Evolutionary conservation across 2,113 vertebrate genomes (phyloP), one percentile per base, ranked within the genome.

Genomic region (Oreochromis niloticus): DNA sequence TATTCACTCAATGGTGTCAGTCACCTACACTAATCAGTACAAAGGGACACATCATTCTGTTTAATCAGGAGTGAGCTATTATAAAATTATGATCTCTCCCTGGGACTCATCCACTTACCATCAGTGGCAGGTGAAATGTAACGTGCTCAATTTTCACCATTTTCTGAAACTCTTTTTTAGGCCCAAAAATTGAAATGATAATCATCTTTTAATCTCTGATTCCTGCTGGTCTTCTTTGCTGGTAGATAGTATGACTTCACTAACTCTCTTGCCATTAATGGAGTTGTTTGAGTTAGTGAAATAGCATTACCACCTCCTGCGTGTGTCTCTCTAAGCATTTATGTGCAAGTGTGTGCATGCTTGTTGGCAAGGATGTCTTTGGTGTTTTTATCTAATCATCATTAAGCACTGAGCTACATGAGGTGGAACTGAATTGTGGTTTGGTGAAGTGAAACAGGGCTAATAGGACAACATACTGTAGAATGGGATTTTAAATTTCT

Each of bases 241-340:
- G 91, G 92, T 81, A 89, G 86, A 81, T 87, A 85, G 83, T 88
- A 81, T 83, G 85, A 73, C 78, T 85, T 75, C 84, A 84, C 52
- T 89, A 61, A 68, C 81, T 81, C 73, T 85, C 81, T 81, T 73
- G 83, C 85, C 63, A 87, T 88, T 85, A 93, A 80, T 81, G 19
- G 61, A 87, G 85, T 43, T 80, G 43, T 52, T 43, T 75, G 32
- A 78, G 71, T 86, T 90, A 81, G 83, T 90, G 52, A 87, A 90
- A 81, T 88, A 68, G 89, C 83, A 94, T 94, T 95, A 94, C 73
- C 87, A 90, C 80, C 5, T 22, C 3, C 9, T 54, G 34, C 61
- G 9, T 84, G 34, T 86, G 61, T 36, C 11, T 22, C 66, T 82
- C 32, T 84, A 22, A 22, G 63, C 9, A 9, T 48, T 43, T 75